Percentiles rank a stretch among this genome's conserved stretches.
Conservation (phyloP, 2,888 invertebrate genomes). For the Thymelicus lineola region DNA sequence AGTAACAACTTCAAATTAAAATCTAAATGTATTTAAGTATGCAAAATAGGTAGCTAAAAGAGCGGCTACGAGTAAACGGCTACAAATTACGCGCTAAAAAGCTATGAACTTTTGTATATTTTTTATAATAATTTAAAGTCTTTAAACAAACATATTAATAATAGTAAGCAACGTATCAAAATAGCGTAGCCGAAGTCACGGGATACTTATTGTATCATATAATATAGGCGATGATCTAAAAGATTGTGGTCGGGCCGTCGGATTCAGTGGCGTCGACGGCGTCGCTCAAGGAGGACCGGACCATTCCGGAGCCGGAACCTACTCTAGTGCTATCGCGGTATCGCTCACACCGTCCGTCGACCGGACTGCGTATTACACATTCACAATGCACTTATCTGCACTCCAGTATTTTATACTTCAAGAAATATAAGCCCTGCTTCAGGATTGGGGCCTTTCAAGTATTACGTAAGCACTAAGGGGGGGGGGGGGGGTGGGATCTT, state of each 20-base stretch:
- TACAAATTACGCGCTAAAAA: too few species aligned
- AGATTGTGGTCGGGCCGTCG: slow-evolving; percentile 66
- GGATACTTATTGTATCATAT: background rate
- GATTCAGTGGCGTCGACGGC: slow-evolving; percentile 60
- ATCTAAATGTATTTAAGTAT: too few species aligned
- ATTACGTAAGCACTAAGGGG: too few species aligned
- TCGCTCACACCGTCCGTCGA: slow-evolving; percentile 47
- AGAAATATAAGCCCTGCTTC: too few species aligned
- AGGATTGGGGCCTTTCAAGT: too few species aligned
- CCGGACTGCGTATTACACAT: slow-evolving; percentile 24
- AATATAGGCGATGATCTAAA: slow-evolving; percentile 63
- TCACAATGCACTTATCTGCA: slow-evolving; percentile 31
- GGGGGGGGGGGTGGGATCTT: too few species aligned
- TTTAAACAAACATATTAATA: too few species aligned
- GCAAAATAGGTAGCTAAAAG: too few species aligned
- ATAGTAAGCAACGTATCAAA: background rate
- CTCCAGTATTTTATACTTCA: background rate
- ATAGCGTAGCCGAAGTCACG: background rate
- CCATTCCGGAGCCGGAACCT: slow-evolving; percentile 80
- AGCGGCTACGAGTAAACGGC: too few species aligned
- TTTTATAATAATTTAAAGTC: too few species aligned
- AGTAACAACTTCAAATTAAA: too few species aligned
- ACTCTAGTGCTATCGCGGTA: slow-evolving; percentile 57
- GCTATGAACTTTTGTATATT: too few species aligned
- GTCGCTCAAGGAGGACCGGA: slow-evolving; percentile 80